phyloP scores from a whole-genome alignment of 2,113 vertebrate species.

The Helogale parvula region DNA sequence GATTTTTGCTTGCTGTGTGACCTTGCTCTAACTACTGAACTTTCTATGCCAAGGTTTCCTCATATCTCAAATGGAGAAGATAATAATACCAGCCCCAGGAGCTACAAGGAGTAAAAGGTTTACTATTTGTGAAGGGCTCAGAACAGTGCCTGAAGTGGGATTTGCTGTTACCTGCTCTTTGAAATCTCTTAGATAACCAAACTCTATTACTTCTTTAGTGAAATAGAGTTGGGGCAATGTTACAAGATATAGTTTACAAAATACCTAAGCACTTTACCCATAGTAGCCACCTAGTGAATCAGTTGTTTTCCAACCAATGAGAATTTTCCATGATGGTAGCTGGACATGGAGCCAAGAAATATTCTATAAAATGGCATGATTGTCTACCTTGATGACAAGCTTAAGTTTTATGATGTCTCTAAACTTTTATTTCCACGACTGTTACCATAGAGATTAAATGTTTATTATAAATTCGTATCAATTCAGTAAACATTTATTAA shows the following conservation, averaged over 20 bases:
- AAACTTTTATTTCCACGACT: not conserved
- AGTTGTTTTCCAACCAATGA: not conserved
- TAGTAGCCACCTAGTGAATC: not conserved
- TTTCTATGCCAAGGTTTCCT: not conserved
- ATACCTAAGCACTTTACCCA: not conserved
- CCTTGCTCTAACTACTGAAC: not conserved
- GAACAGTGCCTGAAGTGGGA: not conserved
- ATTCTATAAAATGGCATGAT: not conserved
- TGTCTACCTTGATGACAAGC: not conserved
- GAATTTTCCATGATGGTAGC: not conserved
- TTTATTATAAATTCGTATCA: not conserved
- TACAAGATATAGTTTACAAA: not conserved
- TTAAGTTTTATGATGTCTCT: not conserved
- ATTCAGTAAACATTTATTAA: not conserved
- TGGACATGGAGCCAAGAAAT: not conserved
- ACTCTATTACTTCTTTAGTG: not conserved
- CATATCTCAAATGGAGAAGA: not conserved
- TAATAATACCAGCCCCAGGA: not conserved
- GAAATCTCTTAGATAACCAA: not conserved
- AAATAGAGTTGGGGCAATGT: not conserved
- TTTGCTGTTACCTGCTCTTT: not conserved
- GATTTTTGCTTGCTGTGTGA: not conserved
- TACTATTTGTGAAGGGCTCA: not conserved
- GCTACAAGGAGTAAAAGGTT: not conserved
- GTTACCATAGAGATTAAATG: not conserved